Evolutionary conservation across 2,113 vertebrate species (phyloP), one percentile per base, ranked within the genome.

Genomic region (Salvelinus namaycush): DNA sequence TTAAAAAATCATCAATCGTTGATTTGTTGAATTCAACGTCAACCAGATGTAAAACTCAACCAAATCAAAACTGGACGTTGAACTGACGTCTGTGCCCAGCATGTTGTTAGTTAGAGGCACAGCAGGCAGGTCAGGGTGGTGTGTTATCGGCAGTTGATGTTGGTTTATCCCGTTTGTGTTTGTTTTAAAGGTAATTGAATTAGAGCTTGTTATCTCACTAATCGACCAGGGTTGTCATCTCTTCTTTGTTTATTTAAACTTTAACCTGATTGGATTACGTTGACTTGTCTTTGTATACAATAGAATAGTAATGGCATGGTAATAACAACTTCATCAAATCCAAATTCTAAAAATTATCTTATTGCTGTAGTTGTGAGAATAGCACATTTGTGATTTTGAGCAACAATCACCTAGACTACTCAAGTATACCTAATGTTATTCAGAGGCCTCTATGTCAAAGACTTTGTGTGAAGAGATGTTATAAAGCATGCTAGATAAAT

Each of bases 81-180:
- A 34, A 7, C 7, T 2, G 39, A 9, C 39, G 39, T 39, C 39
- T 39, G 8, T 39, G 39, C 39, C 39, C 39, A 9, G 39, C 9
- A 8, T 8, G 29, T 14, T 29, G 66, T 11, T 34, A 14, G 66
- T 24, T 68, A 27, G 13, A 2, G 0, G 66, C 11, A 13, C 12
- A 68, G 26, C 26, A 83, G 71, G 82, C 16, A 68, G 49, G 54
- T 78, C 78, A 18, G 70, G 79, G 81, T 85, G 59, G 80, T 9
- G 20, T 72, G 64, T 65, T 74, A 77, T 83, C 79, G 49, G 14
- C 3, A 16, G 67, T 24, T 59, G 54, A 48, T 54, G 67, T 49
- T 70, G 66, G 60, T 70, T 71, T 68, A 59, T 65, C 75, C 34
- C 57, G 72, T 68, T 74, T 72, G 49, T 16, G 49, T 51, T 51